A percentile compares a stretch with the other conserved stretches of the same genome.
Evolutionary conservation across 2,888 invertebrate species (phyloP).

Genomic region (Oxytorus armatus): DNA sequence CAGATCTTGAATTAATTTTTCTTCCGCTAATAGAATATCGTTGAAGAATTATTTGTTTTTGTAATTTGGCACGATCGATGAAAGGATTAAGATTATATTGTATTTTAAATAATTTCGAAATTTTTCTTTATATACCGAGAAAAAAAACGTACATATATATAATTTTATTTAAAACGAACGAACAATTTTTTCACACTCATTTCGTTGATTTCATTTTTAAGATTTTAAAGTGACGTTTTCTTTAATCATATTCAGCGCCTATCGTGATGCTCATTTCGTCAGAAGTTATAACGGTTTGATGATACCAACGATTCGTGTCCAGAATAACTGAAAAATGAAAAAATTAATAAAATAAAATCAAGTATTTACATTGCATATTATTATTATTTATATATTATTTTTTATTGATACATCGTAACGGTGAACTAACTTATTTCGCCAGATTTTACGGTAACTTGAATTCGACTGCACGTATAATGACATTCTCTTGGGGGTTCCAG

Average conservation of each 20-base stretch:
- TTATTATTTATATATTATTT: slow-evolving; percentile 10
- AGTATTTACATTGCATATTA: neutral
- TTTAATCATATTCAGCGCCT: slow-evolving; percentile 96
- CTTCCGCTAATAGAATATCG: no score
- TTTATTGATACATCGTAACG: slow-evolving; percentile 15
- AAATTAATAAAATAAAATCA: neutral
- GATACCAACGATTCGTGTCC: slow-evolving; percentile 98
- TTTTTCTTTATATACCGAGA: no score
- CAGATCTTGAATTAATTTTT: no score
- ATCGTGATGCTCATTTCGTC: slow-evolving; percentile 97
- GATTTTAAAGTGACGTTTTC: neutral
- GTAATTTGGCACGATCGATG: no score
- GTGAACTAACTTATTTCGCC: slow-evolving; percentile 94
- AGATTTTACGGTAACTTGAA: slow-evolving; percentile 91
- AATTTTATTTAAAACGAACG: slow-evolving; percentile 42
- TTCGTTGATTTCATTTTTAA: neutral
- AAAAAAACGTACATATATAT: neutral
- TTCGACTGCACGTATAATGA: slow-evolving; percentile 89
- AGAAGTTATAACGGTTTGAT: slow-evolving; percentile 94
- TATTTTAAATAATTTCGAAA: no score
- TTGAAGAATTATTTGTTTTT: neutral
- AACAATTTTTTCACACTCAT: slow-evolving; percentile 8
- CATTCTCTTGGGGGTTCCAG: slow-evolving; percentile 97
- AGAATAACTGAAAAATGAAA: slow-evolving; percentile 91
- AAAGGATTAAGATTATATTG: no score